Evolutionary conservation across 2,888 invertebrate species (phyloP).

Genomic region (Stenurella melanura): DNA sequence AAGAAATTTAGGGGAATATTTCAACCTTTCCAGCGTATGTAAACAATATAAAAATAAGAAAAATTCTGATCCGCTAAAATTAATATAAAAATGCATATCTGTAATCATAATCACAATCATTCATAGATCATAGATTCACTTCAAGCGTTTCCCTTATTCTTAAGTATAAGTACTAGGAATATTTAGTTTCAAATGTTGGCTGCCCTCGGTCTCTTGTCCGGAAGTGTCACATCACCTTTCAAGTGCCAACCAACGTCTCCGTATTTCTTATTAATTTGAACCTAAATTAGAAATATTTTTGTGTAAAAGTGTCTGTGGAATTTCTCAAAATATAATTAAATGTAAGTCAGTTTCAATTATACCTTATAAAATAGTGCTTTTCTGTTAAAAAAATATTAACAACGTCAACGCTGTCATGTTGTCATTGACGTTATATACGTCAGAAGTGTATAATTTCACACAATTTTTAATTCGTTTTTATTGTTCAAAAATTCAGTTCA

Average conservation of each 20-base stretch:
- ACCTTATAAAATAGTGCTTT: background rate
- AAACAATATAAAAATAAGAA: too few species aligned
- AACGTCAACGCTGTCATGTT: slow-evolving; percentile 33
- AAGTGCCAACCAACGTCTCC: slow-evolving; percentile 60
- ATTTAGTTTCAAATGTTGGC: slow-evolving; percentile 36
- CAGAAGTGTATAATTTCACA: slow-evolving; percentile 19
- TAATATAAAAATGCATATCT: too few species aligned
- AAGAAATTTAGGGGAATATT: background rate
- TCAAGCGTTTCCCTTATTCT: background rate
- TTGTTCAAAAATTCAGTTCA: background rate
- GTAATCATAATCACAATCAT: too few species aligned
- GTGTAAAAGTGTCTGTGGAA: slow-evolving; percentile 12
- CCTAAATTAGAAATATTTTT: slow-evolving; percentile 12
- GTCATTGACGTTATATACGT: slow-evolving; percentile 31
- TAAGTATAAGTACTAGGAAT: background rate
- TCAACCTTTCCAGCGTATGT: background rate
- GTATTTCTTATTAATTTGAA: slow-evolving; percentile 31
- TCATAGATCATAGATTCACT: too few species aligned
- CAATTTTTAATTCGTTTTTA: background rate
- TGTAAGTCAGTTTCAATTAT: slow-evolving; percentile 21
- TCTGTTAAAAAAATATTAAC: slow-evolving; percentile 23
- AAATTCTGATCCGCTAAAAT: too few species aligned
- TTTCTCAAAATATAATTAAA: background rate
- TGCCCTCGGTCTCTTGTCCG: slow-evolving; percentile 52
- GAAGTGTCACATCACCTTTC: slow-evolving; percentile 67